Base-by-base conservation (phyloP, 2,113 vertebrate species). In the Callocephalon fimbriatum region DNA sequence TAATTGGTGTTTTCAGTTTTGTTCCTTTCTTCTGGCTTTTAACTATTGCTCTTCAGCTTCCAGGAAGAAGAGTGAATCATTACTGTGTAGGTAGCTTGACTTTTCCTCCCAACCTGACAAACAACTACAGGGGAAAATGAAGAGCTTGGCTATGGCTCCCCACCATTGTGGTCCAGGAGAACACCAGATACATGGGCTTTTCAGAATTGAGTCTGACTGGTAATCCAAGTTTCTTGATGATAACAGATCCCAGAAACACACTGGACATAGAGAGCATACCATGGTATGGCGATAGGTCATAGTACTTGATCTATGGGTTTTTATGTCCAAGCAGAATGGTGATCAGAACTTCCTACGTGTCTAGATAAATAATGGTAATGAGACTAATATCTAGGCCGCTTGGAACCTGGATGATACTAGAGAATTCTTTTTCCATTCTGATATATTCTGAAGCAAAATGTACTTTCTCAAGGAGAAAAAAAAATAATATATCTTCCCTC, bases 371-470 rank as follows among this genome's bases (percentile, higher is more conserved):
- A 31, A 27, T 17, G 31, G 15, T 68, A 51, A 14, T 32, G 27
- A 59, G 37, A 62, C 15, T 47, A 0, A 0, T 31, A 27, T 3
- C 7, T 54, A 20, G 7, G 68, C 26, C 5, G 1, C 50, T 81
- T 32, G 40, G 26, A 89, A 48, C 2, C 21, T 48, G 23, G 37
- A 29, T 83, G 21, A 12, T 47, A 26, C 1, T 73, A 32, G 18
- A 70, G 26, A 86, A 63, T 65, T 23, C 18, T 51, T 80, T 88
- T 13, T 86, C 45, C 13, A 5, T 61, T 86, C 65, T 72, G 17
- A 3, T 58, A 21, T 3, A 8, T 77, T 90, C 12, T 58, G 73
- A 86, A 76, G 40, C 9, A 62, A 83, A 83, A 70, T 53, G 7
- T 81, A 3, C 21, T 85, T 90, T 56, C 16, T 66, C 27, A 21